phyloP scores from a whole-genome alignment of 2,888 invertebrate genomes.

The Teleogryllus oceanicus region DNA sequence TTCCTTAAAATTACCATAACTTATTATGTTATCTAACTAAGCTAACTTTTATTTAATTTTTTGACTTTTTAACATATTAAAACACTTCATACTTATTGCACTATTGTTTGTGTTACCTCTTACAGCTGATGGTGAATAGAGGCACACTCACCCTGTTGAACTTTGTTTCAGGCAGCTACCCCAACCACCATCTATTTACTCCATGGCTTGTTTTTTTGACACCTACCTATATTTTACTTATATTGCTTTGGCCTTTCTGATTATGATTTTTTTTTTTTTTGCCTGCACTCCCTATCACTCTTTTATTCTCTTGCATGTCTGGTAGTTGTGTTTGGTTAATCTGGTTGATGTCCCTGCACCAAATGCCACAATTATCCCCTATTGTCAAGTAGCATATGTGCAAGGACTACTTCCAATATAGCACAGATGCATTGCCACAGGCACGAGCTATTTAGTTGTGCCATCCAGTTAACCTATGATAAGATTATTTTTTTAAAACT shows the following conservation, averaged over 20 bases:
- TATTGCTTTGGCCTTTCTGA: background rate
- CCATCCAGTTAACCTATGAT: no score
- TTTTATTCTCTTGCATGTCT: background rate
- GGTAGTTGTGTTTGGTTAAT: background rate
- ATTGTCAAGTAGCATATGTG: background rate
- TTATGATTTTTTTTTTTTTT: background rate
- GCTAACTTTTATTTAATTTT: no score
- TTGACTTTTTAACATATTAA: no score
- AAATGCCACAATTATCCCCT: background rate
- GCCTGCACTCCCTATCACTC: background rate
- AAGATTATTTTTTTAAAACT: background rate
- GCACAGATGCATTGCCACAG: background rate
- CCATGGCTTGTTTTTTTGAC: background rate
- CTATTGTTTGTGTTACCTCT: background rate
- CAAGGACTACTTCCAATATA: background rate
- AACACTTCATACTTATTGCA: background rate
- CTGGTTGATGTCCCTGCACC: constrained; percentile 18
- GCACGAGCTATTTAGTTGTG: background rate
- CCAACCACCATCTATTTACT: background rate
- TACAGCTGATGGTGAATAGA: background rate
- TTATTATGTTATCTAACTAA: no score
- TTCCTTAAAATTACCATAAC: no score
- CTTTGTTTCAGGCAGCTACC: background rate
- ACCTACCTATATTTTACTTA: background rate
- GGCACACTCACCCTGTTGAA: background rate